Evolutionary conservation across 2,797 vertebrate species (phyloP).

Genomic region (Australoheros facetus): DNA sequence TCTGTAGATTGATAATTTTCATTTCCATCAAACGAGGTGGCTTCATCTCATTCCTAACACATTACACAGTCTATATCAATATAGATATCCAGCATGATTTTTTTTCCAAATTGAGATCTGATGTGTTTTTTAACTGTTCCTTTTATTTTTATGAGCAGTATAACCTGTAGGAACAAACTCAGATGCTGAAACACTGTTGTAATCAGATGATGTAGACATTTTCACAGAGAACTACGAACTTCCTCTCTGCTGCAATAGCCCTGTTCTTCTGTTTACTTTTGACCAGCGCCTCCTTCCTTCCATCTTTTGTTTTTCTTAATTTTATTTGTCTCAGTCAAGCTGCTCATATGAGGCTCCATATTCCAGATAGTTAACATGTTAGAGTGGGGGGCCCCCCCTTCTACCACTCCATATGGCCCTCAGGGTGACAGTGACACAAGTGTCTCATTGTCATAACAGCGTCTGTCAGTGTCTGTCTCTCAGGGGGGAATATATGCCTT

Average conservation of each 20-base stretch:
- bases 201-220: neutral
- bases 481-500: constrained; percentile 44
- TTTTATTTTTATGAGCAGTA: no score
- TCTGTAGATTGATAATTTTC: no score
- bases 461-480: constrained; percentile 65
- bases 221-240: constrained; percentile 20
- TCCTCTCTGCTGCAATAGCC: neutral
- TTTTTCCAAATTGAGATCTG: no score
- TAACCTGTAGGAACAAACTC: neutral
- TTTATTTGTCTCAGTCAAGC: neutral
- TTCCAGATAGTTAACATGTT: constrained; percentile 45
- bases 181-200: neutral
- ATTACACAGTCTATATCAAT: no score
- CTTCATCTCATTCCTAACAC: no score
- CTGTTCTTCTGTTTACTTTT: constrained; percentile 31
- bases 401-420: constrained; percentile 45
- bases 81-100: no score
- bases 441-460: constrained; percentile 74
- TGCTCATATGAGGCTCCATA: constrained; percentile 18
- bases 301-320: neutral
- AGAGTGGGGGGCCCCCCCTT: neutral
- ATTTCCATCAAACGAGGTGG: no score
- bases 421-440: constrained; percentile 75
- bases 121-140: no score
- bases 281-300: neutral